These are phyloP conservation scores for Caenorhabditis virilis DNA, from an alignment of 2,888 invertebrate species.

Conservation along the genomic window DNA sequence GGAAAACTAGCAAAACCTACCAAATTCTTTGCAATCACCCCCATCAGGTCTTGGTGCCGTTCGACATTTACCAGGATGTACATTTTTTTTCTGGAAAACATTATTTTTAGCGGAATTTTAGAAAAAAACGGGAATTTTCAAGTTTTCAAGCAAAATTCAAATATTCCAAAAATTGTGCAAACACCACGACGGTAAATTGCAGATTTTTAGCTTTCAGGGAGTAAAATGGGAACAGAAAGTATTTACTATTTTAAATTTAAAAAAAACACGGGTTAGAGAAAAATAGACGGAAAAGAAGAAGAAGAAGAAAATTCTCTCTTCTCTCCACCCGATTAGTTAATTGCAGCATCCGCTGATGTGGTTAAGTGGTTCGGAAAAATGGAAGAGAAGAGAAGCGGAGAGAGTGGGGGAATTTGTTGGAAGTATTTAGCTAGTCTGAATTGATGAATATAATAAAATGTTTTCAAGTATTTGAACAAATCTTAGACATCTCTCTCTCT, in stretches of 20 bases:
- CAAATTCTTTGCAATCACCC: slow-evolving; percentile 30
- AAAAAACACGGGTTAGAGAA: background rate
- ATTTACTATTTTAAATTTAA: no score
- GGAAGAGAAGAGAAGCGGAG: background rate
- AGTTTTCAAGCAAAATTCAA: background rate
- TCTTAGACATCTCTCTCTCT: no score
- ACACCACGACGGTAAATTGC: no score
- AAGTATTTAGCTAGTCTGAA: no score
- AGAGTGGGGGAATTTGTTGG: no score
- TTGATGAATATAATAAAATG: no score
- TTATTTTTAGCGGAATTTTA: background rate
- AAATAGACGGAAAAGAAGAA: background rate
- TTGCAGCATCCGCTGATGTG: background rate
- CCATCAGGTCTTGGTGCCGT: slow-evolving; percentile 23
- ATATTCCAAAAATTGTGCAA: no score
- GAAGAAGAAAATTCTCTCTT: background rate
- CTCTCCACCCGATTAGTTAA: background rate
- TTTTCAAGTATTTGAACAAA: no score
- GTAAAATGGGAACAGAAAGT: no score
- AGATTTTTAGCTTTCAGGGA: no score
- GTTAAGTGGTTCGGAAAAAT: slow-evolving; percentile 1
- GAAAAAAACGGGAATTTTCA: background rate
- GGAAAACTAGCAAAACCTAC: slow-evolving; percentile 15
- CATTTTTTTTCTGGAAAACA: slow-evolving; percentile 15
- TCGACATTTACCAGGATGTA: slow-evolving; percentile 43